Evolutionary conservation across 2,888 invertebrate species (phyloP).

Genomic region (Ophion slaviceki): DNA sequence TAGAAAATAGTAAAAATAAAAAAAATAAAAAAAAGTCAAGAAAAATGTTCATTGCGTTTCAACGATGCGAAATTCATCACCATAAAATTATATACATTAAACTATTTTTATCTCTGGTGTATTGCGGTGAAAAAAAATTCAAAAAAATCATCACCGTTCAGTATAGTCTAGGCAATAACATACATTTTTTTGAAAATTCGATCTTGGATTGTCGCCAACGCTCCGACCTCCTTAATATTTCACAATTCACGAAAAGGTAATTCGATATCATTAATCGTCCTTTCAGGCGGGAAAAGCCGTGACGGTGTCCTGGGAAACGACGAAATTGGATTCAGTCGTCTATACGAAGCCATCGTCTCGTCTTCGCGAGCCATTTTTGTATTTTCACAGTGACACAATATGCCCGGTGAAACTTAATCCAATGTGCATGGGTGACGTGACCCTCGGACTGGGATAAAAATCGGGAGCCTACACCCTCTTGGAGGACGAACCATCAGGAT

Average conservation of each 20-base stretch:
- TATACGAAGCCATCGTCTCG: slow-evolving; percentile 30
- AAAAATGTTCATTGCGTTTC: no score
- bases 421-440: slow-evolving; percentile 74
- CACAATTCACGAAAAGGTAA: slow-evolving; percentile 39
- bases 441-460: slow-evolving; percentile 60
- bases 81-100: no score
- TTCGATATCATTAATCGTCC: slow-evolving; percentile 20
- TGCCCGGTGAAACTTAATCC: slow-evolving; percentile 73
- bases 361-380: slow-evolving; percentile 42
- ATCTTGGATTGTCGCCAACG: neutral
- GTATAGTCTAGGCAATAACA: no score
- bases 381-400: slow-evolving; percentile 71
- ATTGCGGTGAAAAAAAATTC: no score
- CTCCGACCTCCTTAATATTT: neutral
- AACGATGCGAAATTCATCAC: no score
- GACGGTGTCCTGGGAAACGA: slow-evolving; percentile 40
- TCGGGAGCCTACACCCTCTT: slow-evolving; percentile 49
- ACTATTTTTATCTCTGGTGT: no score
- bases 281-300: neutral
- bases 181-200: no score
- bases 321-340: slow-evolving; percentile 53
- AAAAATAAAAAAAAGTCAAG: no score
- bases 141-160: no score
- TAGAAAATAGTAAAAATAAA: no score
- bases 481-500: slow-evolving; percentile 40